A percentile compares a stretch with the other conserved stretches of the same genome.
Conservation (phyloP, 2,797 vertebrate genomes). For the Carcharodon carcharias region DNA sequence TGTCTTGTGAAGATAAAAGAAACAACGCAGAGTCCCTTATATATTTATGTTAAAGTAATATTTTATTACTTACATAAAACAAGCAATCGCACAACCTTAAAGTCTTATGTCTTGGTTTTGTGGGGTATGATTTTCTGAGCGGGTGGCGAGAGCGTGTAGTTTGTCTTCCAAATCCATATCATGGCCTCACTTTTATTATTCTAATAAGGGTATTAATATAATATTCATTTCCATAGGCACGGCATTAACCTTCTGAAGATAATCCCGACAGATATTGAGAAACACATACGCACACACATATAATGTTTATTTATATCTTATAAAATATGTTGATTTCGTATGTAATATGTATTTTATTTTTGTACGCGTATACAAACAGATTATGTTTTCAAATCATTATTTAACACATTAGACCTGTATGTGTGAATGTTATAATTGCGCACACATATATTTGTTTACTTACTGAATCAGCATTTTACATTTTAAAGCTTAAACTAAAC, state of each 20-base stretch:
- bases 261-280: not conserved
- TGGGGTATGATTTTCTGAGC: not conserved
- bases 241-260: not conserved
- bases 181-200: slow-evolving; percentile 7
- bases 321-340: not conserved
- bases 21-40: slow-evolving; percentile 79
- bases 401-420: not conserved
- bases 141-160: not conserved
- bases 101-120: slow-evolving; percentile 35
- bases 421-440: not conserved
- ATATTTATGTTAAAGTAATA: slow-evolving; percentile 84
- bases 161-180: slow-evolving; percentile 13
- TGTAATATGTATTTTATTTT: not conserved
- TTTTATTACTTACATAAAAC: slow-evolving; percentile 89
- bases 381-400: not conserved
- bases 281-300: not conserved
- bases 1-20: slow-evolving; percentile 80
- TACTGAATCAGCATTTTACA: not conserved
- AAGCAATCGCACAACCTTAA: slow-evolving; percentile 78
- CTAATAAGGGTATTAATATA: not conserved
- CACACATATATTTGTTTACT: not conserved
- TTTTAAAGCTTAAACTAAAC: not conserved
- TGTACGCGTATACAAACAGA: not conserved
- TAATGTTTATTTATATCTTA: not conserved
- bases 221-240: not conserved